Evolutionary conservation across 2,113 vertebrate species (phyloP).

Genomic region (Chaenogobius annularis): DNA sequence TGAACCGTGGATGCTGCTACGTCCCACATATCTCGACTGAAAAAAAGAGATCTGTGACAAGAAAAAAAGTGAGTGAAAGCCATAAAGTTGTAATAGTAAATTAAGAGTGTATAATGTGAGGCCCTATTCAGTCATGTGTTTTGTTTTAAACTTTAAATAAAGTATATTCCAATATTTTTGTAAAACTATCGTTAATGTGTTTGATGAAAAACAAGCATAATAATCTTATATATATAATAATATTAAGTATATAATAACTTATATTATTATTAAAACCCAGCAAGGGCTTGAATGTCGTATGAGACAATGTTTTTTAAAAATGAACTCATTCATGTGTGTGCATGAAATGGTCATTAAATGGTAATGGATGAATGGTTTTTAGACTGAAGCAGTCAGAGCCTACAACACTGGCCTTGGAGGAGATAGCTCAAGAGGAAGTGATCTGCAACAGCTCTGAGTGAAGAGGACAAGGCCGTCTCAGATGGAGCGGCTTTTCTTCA

Average conservation of each 20-base stretch:
- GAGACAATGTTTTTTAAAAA: too few relatives aligned
- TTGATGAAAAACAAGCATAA: too few relatives aligned
- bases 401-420: conserved; percentile 74
- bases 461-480: conserved; percentile 85
- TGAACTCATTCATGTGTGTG: background rate
- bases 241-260: background rate
- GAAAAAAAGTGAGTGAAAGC: conserved; percentile 79
- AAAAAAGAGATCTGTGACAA: conserved; percentile 81
- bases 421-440: conserved; percentile 78
- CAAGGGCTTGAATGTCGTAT: too few relatives aligned
- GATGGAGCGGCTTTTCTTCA: conserved; percentile 84
- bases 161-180: too few relatives aligned
- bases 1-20: conserved; percentile 80
- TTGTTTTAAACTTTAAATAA: background rate
- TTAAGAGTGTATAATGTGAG: background rate
- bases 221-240: too few relatives aligned
- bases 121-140: background rate
- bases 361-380: conserved; percentile 19
- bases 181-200: too few relatives aligned
- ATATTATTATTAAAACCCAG: background rate
- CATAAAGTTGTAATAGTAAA: background rate
- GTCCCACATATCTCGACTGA: conserved; percentile 76
- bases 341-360: background rate
- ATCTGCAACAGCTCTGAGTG: conserved; percentile 78
- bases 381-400: conserved; percentile 77